Base-by-base conservation (phyloP, 1,140 invertebrate species). In the Trichoplusia ni region DNA sequence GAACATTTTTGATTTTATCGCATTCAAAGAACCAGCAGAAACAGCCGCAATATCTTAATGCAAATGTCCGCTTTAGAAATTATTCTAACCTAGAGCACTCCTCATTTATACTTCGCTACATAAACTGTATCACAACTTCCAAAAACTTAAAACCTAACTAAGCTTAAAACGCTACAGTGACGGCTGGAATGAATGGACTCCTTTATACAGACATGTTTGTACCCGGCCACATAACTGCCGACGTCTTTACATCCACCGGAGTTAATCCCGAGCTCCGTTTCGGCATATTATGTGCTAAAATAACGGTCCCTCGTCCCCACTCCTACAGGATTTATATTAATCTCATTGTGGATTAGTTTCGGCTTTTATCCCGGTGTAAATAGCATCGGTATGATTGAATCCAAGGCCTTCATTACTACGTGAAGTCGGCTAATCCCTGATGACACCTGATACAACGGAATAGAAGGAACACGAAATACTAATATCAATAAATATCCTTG, bases 321-420 rank as follows among this genome's bases (percentile, higher is more conserved):
- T 51, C 29, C 13, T 33, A 7, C n/a, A 35, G 47, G 29, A 35
- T 51, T 51, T 51, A 33, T n/a, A 51, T 51, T 51, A 51, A 51
- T 51, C 47, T 21, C 31, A 51, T 51, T 33, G 47, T 13, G 47
- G 47, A 51, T 51, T 51, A 51, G 16, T 21, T 11, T n/a, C 14
- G 42, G 7, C 42, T 4, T 1, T 44, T 46, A 46, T 25, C 42
- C 11, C 21, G 11, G 23, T 13, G 11, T 7, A 27, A 25, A 27
- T 11, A 25, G 23, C 19, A 14, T 14, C 21, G 16, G 0, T 16
- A 16, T 40, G 14, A 40, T 40, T 7, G 37, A 16, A 16, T 14
- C 37, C 37, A 8, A 19, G 8, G 13, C 37, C 14, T 49, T 49
- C 18, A 49, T 31, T 13, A 4, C 14, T 9, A 16, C n/a, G 6